These are phyloP conservation scores for Python bivittatus DNA, from an alignment of 2,113 vertebrate species.

Conservation along the genomic window DNA sequence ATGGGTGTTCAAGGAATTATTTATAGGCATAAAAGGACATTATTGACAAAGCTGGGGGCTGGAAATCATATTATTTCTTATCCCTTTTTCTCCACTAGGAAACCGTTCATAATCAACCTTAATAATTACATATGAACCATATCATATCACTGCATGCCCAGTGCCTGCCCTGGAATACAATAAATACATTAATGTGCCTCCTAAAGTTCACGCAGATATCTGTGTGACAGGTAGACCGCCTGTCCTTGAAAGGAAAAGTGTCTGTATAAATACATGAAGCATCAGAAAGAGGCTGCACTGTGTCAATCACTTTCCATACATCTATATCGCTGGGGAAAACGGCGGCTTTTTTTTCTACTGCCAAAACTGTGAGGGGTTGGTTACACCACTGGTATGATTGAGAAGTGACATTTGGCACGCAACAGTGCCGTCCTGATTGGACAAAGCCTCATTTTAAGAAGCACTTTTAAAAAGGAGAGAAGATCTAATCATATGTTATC, in stretches of 20 bases:
- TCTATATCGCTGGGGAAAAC: neutral
- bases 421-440: neutral
- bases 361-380: neutral
- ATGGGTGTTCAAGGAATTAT: too few relatives aligned
- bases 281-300: neutral
- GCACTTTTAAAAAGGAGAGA: neutral
- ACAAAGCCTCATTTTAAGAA: neutral
- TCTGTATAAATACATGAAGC: neutral
- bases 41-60: neutral
- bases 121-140: neutral
- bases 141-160: neutral
- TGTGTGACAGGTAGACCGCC: neutral
- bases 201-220: neutral
- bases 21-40: too few relatives aligned
- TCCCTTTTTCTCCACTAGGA: neutral
- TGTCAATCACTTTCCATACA: neutral
- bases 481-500: neutral
- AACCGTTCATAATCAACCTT: neutral
- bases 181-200: neutral
- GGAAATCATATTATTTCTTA: neutral
- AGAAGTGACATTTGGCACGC: neutral
- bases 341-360: neutral
- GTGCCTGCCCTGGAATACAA: neutral
- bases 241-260: conserved; percentile 9
- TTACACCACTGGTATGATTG: neutral